phyloP scores from a whole-genome alignment of 2,113 vertebrate genomes.

The Marmota monax region DNA sequence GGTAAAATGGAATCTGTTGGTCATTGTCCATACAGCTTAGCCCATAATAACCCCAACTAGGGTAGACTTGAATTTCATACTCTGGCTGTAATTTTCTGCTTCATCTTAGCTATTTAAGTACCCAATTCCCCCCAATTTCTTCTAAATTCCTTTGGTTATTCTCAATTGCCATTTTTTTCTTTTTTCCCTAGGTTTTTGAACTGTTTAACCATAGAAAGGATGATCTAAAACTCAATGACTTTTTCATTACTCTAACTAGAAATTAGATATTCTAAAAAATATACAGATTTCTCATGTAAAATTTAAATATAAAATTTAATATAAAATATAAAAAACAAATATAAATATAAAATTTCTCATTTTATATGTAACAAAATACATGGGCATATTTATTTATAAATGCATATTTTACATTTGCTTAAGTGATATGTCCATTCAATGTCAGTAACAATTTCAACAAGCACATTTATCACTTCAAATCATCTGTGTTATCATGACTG shows the following conservation, averaged over 20 bases:
- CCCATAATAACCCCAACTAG: no score
- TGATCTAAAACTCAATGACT: not conserved
- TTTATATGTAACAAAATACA: not conserved
- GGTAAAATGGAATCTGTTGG: no score
- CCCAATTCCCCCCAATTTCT: not conserved
- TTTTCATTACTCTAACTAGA: not conserved
- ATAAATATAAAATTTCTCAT: no score
- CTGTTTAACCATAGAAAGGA: not conserved
- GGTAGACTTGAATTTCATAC: no score
- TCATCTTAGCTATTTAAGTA: no score
- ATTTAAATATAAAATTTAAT: no score
- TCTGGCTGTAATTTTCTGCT: not conserved
- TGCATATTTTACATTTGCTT: not conserved
- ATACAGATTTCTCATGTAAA: not conserved
- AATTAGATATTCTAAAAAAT: not conserved
- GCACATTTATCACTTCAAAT: not conserved
- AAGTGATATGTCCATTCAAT: not conserved
- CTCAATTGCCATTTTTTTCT: no score
- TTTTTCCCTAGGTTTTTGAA: not conserved
- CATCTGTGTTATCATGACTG: not conserved
- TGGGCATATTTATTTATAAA: not conserved
- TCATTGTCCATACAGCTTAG: no score
- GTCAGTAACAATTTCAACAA: not conserved
- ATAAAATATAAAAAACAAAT: no score
- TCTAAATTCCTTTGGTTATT: not conserved